These are phyloP conservation scores for Novumbra hubbsi DNA, from an alignment of 2,797 vertebrate species.

Conservation along the genomic window DNA sequence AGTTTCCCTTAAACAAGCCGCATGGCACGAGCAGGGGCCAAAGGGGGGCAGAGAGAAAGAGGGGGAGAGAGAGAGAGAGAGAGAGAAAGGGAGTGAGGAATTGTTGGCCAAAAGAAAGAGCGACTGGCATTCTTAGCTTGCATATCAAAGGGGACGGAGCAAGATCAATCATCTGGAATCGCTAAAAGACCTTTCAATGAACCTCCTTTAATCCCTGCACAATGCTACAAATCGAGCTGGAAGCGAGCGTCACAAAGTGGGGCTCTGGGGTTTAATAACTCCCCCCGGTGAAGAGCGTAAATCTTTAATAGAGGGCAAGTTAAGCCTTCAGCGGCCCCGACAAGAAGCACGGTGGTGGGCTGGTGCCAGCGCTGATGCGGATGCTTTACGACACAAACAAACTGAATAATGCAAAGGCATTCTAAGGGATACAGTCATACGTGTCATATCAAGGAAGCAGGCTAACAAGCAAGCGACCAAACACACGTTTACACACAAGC, in stretches of 20 bases:
- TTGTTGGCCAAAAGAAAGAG: slow-evolving; percentile 14
- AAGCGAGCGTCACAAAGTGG: slow-evolving; percentile 60
- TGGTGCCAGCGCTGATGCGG: background rate
- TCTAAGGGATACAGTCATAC: background rate
- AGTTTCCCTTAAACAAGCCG: slow-evolving; percentile 47
- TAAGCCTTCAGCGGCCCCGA: slow-evolving; percentile 43
- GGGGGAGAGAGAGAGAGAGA: slow-evolving; percentile 30
- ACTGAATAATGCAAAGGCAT: background rate
- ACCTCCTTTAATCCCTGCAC: slow-evolving; percentile 70
- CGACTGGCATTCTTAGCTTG: slow-evolving; percentile 38
- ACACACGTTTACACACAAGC: slow-evolving; percentile 1
- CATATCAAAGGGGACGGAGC: slow-evolving; percentile 32
- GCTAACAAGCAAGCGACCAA: background rate
- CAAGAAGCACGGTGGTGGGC: background rate
- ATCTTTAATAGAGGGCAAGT: slow-evolving; percentile 70
- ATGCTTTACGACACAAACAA: slow-evolving; percentile 13
- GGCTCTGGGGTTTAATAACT: slow-evolving; percentile 65
- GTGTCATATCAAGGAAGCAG: background rate
- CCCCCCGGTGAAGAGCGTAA: slow-evolving; percentile 62
- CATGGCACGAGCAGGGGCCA: slow-evolving; percentile 27
- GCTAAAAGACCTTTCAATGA: slow-evolving; percentile 68
- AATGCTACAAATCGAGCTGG: slow-evolving; percentile 69
- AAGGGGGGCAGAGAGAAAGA: background rate
- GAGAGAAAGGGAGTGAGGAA: slow-evolving; percentile 33
- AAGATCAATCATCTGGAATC: slow-evolving; percentile 68